Base-by-base conservation (phyloP, 2,888 invertebrate species). In the Sarcophaga variegata region DNA sequence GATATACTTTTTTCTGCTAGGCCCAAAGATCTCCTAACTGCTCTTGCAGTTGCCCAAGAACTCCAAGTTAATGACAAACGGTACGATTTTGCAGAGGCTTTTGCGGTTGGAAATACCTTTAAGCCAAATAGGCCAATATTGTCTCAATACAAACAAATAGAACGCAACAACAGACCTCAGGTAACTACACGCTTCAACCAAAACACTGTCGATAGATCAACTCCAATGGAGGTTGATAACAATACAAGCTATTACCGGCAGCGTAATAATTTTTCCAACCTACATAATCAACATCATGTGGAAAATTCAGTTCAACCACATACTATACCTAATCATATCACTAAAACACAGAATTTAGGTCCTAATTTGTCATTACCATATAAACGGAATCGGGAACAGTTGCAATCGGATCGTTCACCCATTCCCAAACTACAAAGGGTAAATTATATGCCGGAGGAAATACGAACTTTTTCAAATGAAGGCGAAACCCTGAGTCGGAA, bases 31-130 rank as follows among this genome's bases (percentile, higher is more conserved):
- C 74, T 74, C 59, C 59, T 25, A 67, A 64, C 59, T 37, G 80
- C 80, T 37, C 59, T 80, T 62, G 80, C 71, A 70, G 54, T 54
- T 80, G 72, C 71, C 27, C 80, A 67, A 59, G 74, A 81, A 54
- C 74, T 67, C 45, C 74, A 75, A 81, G 59, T 60, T 11, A 66
- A 66, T 66, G 20, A 66, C 14, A 66, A 66, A 66, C 66, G 66
- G 8, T 66, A 66, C 66, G 66, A 75, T 66, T 81, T 81, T 81
- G 74, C 74, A 81, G 60, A 67, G 17, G 74, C 81, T 8, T 74
- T 81, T 81, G 81, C 81, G 37, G 25, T 64, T 63, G 71, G 80
- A 64, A 71, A 64, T 80, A 80, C 49, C 45, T 64, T 49, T 80
- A 72, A 64, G 37, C 63, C 71, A 71, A 71, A 71, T 80, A 63